Evolutionary conservation across 2,888 invertebrate species (phyloP).

Genomic region (Neocrepidodera transversa): DNA sequence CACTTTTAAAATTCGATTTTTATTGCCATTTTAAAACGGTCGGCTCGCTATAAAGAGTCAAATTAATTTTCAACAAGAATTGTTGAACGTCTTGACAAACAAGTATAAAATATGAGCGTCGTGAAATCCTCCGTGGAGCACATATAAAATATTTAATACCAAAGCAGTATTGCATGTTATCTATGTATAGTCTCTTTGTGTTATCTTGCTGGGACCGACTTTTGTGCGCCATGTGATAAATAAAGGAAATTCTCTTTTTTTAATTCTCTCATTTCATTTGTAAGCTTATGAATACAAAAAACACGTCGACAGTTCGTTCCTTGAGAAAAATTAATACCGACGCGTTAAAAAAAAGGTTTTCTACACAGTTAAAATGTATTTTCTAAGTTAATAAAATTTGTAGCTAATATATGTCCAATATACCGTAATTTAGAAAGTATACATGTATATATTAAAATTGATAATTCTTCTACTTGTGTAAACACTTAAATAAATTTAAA

Average conservation of each 20-base stretch:
- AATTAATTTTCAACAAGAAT: slow-evolving; percentile 57
- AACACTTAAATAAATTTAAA: too few species aligned
- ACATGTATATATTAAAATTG: too few species aligned
- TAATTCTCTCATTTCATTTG: slow-evolving; percentile 27
- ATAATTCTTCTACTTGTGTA: too few species aligned
- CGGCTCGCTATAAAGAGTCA: slow-evolving; percentile 48
- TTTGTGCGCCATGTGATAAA: slow-evolving; percentile 39
- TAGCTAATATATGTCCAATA: too few species aligned
- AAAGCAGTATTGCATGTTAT: slow-evolving; percentile 39
- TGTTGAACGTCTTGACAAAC: slow-evolving; percentile 57
- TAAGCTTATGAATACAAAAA: slow-evolving; percentile 30
- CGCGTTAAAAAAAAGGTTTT: slow-evolving; percentile 1
- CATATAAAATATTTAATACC: slow-evolving; percentile 46
- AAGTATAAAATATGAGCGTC: slow-evolving; percentile 56
- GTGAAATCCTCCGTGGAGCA: slow-evolving; percentile 50
- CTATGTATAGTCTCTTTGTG: slow-evolving; percentile 34
- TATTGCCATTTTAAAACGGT: slow-evolving; percentile 42
- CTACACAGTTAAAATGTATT: not conserved
- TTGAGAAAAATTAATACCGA: slow-evolving; percentile 20
- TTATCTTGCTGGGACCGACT: slow-evolving; percentile 35
- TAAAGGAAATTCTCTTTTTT: slow-evolving; percentile 32
- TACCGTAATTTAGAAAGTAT: too few species aligned
- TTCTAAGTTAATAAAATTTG: too few species aligned
- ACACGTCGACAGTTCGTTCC: slow-evolving; percentile 32
- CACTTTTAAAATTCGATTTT: slow-evolving; percentile 32